Conservation (phyloP, 92 coral and sea anemone species). For the Zoanthus gigantus region DNA sequence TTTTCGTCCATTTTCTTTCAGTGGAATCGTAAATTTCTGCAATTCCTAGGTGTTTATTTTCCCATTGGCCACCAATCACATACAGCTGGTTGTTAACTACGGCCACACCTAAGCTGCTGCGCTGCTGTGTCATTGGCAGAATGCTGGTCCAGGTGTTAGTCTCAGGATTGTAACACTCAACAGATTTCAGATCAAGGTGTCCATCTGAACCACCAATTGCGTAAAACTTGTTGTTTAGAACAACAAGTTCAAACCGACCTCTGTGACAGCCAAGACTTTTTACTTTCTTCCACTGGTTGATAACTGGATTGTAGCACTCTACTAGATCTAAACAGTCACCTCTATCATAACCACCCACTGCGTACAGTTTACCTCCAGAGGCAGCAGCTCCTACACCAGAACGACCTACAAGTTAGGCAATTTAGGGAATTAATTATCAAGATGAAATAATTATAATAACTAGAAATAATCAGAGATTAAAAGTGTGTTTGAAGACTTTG, state of each 20-base stretch:
- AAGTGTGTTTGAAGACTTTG: too few species aligned
- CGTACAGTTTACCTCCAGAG: constrained; percentile 86
- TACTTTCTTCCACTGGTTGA: constrained; percentile 91
- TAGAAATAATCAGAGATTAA: too few species aligned
- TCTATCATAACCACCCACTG: constrained; percentile 98
- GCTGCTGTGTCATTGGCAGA: constrained; percentile 84
- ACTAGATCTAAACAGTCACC: constrained; percentile 91
- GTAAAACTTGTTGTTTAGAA: constrained; percentile 79
- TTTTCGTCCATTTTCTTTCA: constrained; percentile 72
- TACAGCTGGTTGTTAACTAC: constrained; percentile 67
- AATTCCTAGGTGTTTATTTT: constrained; percentile 79
- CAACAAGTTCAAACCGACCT: constrained; percentile 84
- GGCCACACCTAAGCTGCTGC: constrained; percentile 94
- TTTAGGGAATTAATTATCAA: too few species aligned
- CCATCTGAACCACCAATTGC: constrained; percentile 98
- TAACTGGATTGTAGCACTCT: constrained; percentile 82
- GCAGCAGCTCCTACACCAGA: constrained; percentile 97
- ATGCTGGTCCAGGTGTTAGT: constrained; percentile 76
- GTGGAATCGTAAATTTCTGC: constrained; percentile 80
- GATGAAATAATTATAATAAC: too few species aligned
- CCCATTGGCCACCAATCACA: constrained; percentile 93
- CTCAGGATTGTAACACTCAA: constrained; percentile 83
- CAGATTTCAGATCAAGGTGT: constrained; percentile 82
- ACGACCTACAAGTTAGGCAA: constrained; percentile 75
- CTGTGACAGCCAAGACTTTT: constrained; percentile 78